Evolutionary conservation across 2,888 invertebrate species (phyloP).

Genomic region (Athalia cordata): DNA sequence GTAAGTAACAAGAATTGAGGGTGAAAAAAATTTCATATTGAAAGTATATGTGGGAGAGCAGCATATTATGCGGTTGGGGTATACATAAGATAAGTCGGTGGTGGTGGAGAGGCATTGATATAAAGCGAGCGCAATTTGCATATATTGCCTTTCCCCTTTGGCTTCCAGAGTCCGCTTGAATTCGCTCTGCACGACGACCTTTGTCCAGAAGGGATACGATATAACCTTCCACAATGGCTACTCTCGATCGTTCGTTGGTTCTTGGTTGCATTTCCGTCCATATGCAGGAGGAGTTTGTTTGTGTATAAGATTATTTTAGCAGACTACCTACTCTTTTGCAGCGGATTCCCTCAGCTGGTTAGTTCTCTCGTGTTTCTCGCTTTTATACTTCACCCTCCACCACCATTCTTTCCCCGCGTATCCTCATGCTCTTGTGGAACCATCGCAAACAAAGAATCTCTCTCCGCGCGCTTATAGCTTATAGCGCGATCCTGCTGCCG

Average conservation of each 20-base stretch:
- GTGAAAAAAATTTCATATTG: too few species aligned
- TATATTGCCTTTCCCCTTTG: conserved; percentile 63
- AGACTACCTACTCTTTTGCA: conserved; percentile 50
- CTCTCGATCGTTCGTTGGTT: conserved; percentile 55
- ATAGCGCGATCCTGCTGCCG: conserved; percentile 34
- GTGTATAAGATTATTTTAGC: too few species aligned
- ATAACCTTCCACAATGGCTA: conserved; percentile 69
- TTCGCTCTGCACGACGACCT: conserved; percentile 71
- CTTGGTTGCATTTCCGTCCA: too few species aligned
- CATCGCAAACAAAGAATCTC: conserved; percentile 73
- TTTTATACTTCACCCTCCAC: conserved; percentile 47
- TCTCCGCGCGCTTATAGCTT: conserved; percentile 49
- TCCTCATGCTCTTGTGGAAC: conserved; percentile 65
- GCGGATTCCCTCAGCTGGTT: conserved; percentile 51
- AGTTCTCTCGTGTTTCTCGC: conserved; percentile 51
- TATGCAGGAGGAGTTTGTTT: too few species aligned
- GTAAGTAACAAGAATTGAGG: too few species aligned
- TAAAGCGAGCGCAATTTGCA: conserved; percentile 64
- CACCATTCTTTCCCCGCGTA: conserved; percentile 38
- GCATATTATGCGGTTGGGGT: conserved; percentile 35
- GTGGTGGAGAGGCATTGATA: conserved; percentile 24
- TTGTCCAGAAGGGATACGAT: conserved; percentile 61
- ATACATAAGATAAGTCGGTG: conserved; percentile 16
- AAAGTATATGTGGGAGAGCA: neutral
- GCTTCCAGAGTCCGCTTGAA: conserved; percentile 66